Conservation (phyloP, 2,113 vertebrate species). For the Crotalus tigris region DNA sequence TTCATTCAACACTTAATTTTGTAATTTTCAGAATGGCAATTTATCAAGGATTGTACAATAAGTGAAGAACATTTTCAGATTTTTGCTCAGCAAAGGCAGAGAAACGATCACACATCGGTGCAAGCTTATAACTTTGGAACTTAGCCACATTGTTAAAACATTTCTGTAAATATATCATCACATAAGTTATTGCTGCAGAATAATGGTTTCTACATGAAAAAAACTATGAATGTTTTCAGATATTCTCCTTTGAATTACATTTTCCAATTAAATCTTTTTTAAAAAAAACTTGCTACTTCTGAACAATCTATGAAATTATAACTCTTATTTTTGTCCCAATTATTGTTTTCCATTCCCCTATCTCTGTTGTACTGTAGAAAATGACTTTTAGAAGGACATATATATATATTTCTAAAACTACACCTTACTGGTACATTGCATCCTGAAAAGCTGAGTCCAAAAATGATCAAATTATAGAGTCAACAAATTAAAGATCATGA, state of each 20-base stretch:
- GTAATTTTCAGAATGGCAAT: not conserved
- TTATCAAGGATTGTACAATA: not conserved
- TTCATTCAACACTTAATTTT: not conserved
- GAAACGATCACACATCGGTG: conserved; percentile 10
- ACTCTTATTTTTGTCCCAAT: not conserved
- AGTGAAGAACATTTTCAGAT: not conserved
- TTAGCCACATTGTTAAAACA: conserved; percentile 38
- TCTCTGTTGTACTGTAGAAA: not conserved
- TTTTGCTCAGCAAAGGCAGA: not conserved
- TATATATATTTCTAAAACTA: not conserved
- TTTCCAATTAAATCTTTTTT: not conserved
- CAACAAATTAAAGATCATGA: not conserved
- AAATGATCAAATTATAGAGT: not conserved
- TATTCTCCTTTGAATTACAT: not conserved
- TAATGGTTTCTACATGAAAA: conserved; percentile 37
- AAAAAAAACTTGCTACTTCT: not conserved
- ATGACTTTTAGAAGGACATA: not conserved
- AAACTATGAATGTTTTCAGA: conserved; percentile 30
- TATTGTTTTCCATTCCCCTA: not conserved
- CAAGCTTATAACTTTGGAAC: conserved; percentile 36
- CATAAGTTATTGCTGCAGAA: conserved; percentile 22
- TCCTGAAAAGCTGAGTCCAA: not conserved
- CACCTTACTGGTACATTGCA: not conserved
- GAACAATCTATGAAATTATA: not conserved
- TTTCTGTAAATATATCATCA: conserved; percentile 22